phyloP scores from a whole-genome alignment of 2,797 vertebrate species.

The Eleutherodactylus coqui region DNA sequence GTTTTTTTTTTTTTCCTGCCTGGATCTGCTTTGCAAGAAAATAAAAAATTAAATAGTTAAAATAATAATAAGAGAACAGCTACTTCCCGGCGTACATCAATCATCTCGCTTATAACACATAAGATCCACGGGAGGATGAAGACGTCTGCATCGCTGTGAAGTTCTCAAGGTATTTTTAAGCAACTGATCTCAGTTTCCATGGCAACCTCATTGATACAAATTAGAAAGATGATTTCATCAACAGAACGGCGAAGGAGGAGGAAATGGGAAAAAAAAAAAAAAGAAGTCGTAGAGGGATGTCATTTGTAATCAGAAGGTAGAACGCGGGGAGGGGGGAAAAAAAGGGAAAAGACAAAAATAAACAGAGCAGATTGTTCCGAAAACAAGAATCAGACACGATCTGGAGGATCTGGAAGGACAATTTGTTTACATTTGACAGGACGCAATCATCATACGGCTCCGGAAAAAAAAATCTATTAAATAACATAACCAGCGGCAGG shows the following conservation, averaged over 20 bases:
- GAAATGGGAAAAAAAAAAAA: constrained; percentile 36
- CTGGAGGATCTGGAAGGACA: background rate
- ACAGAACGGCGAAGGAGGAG: constrained; percentile 32
- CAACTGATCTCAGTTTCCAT: constrained; percentile 52
- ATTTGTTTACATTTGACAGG: background rate
- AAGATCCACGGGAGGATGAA: constrained; percentile 1
- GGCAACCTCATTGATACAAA: constrained; percentile 58
- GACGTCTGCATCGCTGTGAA: background rate
- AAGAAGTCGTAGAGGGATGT: constrained; percentile 2
- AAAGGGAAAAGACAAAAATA: background rate
- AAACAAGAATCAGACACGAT: constrained; percentile 2
- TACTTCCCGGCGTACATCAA: background rate
- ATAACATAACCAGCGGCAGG: background rate
- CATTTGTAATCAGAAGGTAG: constrained; percentile 14
- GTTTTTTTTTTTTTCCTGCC: too few relatives aligned
- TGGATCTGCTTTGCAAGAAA: background rate
- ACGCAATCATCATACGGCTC: background rate
- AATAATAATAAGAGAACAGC: background rate
- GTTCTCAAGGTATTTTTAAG: constrained; percentile 32
- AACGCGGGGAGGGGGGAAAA: background rate
- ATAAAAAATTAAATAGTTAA: background rate
- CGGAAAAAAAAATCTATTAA: too few relatives aligned
- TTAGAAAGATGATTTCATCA: constrained; percentile 48
- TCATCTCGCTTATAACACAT: constrained; percentile 6
- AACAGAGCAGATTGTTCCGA: constrained; percentile 18